These are phyloP conservation scores for Vanessa tameamea DNA, from an alignment of 1,140 invertebrate species.

Conservation along the genomic window DNA sequence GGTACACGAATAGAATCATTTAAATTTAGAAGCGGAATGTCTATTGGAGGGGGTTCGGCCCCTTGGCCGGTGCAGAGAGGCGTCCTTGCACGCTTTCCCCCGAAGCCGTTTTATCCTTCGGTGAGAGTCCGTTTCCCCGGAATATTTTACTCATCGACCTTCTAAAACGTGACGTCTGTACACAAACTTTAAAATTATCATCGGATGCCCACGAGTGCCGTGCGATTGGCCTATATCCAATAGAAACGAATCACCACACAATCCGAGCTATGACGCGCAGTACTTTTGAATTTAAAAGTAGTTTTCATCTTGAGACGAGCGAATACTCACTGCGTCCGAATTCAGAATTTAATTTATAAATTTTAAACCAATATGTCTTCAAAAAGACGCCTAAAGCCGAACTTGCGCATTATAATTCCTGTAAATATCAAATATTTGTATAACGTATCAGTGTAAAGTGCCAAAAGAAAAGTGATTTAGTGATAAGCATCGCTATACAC, in stretches of 20 bases:
- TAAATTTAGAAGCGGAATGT: constrained; percentile 78
- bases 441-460: constrained; percentile 38
- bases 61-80: constrained; percentile 86
- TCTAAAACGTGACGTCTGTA: constrained; percentile 62
- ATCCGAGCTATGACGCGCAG: constrained; percentile 66
- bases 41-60: constrained; percentile 81
- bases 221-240: constrained; percentile 78
- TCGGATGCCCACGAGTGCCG: constrained; percentile 60
- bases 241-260: constrained; percentile 62
- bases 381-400: constrained; percentile 63
- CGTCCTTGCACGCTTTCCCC: constrained; percentile 81
- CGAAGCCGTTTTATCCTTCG: constrained; percentile 73
- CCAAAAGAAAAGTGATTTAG: constrained; percentile 44
- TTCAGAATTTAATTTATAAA: constrained; percentile 27
- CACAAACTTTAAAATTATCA: constrained; percentile 73
- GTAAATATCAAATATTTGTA: constrained; percentile 69
- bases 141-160: constrained; percentile 54
- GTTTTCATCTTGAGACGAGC: constrained; percentile 59
- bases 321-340: constrained; percentile 41
- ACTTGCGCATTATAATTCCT: constrained; percentile 66
- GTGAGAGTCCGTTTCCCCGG: constrained; percentile 61
- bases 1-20: constrained; percentile 72
- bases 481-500: constrained; percentile 45
- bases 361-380: constrained; percentile 58
- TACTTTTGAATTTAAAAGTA: constrained; percentile 68